Base-by-base conservation (phyloP, 2,888 invertebrate genomes). In the Phorcus lineatus region DNA sequence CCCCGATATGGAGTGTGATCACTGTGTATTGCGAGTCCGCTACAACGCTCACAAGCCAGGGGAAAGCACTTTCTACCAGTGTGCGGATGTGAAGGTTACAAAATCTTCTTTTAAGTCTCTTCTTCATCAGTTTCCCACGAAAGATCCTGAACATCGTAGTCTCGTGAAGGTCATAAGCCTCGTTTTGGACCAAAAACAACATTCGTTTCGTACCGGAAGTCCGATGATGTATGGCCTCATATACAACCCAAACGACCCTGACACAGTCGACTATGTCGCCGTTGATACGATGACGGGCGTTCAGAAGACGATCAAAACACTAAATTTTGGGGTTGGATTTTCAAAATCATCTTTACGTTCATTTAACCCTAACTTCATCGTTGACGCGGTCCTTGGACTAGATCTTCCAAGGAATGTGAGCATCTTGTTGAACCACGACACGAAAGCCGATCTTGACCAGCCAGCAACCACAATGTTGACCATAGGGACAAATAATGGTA, bases 21-120 rank as follows among this genome's bases (percentile, higher is more conserved):
- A 88, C 55, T 89, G 89, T 57, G 87, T 88, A 1, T 78, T 89
- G 0, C 74, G 88, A 74, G 85, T 83, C 36, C 80, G 88, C 0
- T 89, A 89, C 53, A 82, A 85, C 19, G 83, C 88, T 6, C 88
- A 89, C 78, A 89, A 89, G 79, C 86, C 88, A 2, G 89, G 89
- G 19, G 89, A 88, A 79, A 81, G 79, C 2, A 83, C 84, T 2
- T 89, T 89, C 55, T 85, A 87, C 47, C 89, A 89, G 70, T 89
- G 89, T 74, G 76, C 88, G 0, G 89, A 89, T 70, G 80, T 81
- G 17, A 31, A 40, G 6, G 66, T 89, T 36, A 81, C 70, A 28
- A 84, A 86, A 9, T 75, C 77, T 9, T 24, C 47, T 16, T 2
- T 13, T 11, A 53, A 3, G 24, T 47, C 57, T 19, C 31, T 22